Evolutionary conservation across 2,113 vertebrate genomes (phyloP).

Genomic region (Tachuris rubrigastra): DNA sequence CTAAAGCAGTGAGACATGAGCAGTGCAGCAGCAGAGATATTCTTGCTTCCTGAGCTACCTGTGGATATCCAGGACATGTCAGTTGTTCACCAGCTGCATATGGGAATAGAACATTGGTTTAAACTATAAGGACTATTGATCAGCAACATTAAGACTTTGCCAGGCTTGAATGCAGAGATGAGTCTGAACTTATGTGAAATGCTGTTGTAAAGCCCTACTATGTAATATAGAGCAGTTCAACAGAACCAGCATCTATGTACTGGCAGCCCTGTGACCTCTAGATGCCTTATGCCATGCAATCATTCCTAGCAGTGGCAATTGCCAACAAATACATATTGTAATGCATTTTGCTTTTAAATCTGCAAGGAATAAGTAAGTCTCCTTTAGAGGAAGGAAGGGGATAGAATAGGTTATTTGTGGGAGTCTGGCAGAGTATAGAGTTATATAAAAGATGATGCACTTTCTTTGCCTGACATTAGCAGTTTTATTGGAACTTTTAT

Average conservation of each 20-base stretch:
- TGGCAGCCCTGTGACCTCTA: neutral
- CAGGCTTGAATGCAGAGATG: neutral
- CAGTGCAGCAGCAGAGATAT: neutral
- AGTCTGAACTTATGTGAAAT: neutral
- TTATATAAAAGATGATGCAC: neutral
- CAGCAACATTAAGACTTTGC: neutral
- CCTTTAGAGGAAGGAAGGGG: neutral
- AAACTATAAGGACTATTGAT: neutral
- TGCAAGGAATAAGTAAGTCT: neutral
- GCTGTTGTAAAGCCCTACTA: neutral
- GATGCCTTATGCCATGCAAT: neutral
- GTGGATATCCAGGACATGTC: neutral
- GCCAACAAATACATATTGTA: neutral
- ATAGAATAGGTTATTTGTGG: neutral
- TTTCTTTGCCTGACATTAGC: neutral
- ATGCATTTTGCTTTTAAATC: neutral
- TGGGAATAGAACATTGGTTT: neutral
- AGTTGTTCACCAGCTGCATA: rapidly evolving
- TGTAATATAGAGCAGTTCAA: neutral
- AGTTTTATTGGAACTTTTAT: neutral
- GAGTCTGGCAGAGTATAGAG: neutral
- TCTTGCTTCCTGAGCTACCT: neutral
- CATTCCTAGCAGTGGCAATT: neutral
- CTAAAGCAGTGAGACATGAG: rapidly evolving
- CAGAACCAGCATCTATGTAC: neutral